Evolutionary conservation across 2,888 invertebrate genomes (phyloP).

Genomic region (Steromphala cineraria): DNA sequence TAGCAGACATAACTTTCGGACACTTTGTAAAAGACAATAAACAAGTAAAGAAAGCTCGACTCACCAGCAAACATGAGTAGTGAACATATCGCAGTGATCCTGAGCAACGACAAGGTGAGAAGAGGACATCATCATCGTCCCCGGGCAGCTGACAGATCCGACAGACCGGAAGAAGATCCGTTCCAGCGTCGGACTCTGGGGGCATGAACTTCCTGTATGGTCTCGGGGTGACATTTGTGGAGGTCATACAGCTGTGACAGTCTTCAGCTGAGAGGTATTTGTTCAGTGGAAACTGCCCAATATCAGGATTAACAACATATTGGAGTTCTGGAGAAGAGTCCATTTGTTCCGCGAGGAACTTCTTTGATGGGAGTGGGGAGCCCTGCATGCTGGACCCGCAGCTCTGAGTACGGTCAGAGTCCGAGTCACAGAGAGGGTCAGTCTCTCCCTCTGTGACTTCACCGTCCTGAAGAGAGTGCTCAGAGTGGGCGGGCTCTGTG

Average conservation of each 20-base stretch:
- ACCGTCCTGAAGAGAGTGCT: not conserved
- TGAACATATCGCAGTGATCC: conserved; percentile 78
- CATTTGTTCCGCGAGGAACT: not conserved
- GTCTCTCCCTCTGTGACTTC: not conserved
- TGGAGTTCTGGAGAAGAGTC: not conserved
- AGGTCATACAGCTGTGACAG: conserved; percentile 35
- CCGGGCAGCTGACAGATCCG: conserved; percentile 77
- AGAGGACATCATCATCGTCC: conserved; percentile 71
- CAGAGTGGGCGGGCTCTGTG: no score
- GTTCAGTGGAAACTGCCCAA: not conserved
- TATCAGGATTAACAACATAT: not conserved
- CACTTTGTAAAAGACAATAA: not conserved
- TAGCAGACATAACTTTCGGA: no score
- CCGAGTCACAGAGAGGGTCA: not conserved
- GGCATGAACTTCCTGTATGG: conserved; percentile 42
- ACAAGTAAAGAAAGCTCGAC: conserved; percentile 27
- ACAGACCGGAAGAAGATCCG: conserved; percentile 74
- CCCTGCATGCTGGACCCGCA: not conserved
- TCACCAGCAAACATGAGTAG: conserved; percentile 77
- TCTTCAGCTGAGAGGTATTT: conserved; percentile 5
- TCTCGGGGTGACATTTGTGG: conserved; percentile 46
- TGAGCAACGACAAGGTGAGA: conserved; percentile 78
- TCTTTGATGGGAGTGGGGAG: conserved; percentile 1
- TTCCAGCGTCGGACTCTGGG: conserved; percentile 54
- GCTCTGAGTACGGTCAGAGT: not conserved